Conservation (phyloP, 2,113 vertebrate genomes). For the Trinectes maculatus region DNA sequence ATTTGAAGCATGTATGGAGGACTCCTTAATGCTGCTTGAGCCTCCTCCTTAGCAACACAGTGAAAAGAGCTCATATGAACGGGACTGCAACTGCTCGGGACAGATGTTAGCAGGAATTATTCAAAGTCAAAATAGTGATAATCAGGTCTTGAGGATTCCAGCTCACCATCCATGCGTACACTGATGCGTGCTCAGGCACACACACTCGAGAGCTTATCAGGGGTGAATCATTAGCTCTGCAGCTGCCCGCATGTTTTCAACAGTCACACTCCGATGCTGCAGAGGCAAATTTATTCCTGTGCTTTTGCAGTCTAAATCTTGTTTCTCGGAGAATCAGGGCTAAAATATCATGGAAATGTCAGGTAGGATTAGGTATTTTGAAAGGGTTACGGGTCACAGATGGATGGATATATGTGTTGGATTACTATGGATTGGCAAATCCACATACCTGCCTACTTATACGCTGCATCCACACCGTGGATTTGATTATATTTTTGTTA, state of each 20-base stretch:
- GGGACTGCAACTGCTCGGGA: slow-evolving; percentile 44
- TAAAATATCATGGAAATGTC: slow-evolving; percentile 73
- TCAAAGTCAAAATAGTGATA: slow-evolving; percentile 62
- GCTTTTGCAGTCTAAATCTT: slow-evolving; percentile 17
- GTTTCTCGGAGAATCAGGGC: slow-evolving; percentile 33
- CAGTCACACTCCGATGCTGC: slow-evolving; percentile 14
- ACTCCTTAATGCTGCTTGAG: slow-evolving; percentile 59
- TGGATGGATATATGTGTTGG: slow-evolving; percentile 36
- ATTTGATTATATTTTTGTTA: slow-evolving; percentile 9
- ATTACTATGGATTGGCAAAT: slow-evolving; percentile 23
- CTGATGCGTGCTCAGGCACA: slow-evolving; percentile 39
- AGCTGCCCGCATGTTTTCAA: slow-evolving; percentile 21
- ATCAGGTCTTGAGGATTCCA: slow-evolving; percentile 61
- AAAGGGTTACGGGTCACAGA: slow-evolving; percentile 39
- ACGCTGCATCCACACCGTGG: not conserved
- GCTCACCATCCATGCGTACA: slow-evolving; percentile 16
- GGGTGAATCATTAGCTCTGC: slow-evolving; percentile 40
- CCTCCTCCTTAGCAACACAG: slow-evolving; percentile 38
- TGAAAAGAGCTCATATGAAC: slow-evolving; percentile 32
- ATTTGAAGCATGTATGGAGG: slow-evolving; percentile 48
- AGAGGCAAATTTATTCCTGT: slow-evolving; percentile 39
- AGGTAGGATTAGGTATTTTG: slow-evolving; percentile 47
- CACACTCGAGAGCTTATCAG: slow-evolving; percentile 50
- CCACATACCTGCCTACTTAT: not conserved
- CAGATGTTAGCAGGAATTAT: slow-evolving; percentile 61